Evolutionary conservation across 2,888 invertebrate species (phyloP).

Genomic region (Neria commutata): DNA sequence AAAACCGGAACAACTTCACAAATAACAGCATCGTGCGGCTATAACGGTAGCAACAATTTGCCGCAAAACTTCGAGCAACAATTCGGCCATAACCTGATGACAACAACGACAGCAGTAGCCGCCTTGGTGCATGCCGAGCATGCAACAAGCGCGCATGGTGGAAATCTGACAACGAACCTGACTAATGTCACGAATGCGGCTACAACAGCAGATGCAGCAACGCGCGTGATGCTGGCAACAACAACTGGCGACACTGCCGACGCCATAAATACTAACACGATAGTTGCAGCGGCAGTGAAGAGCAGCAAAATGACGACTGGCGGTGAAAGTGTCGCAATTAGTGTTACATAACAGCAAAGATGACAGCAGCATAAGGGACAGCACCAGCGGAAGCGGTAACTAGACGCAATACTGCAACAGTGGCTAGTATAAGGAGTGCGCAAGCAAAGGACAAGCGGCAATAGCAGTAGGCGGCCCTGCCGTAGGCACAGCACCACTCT

Average conservation of each 20-base stretch:
- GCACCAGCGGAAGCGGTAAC: too few relatives aligned
- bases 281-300: conserved; percentile 19
- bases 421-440: too few relatives aligned
- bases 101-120: conserved; percentile 33
- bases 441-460: too few relatives aligned
- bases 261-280: conserved; percentile 27
- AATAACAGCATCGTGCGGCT: conserved; percentile 16
- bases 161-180: conserved; percentile 31
- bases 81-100: conserved; percentile 48
- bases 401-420: too few relatives aligned
- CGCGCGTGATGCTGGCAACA: background rate
- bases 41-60: conserved; percentile 40
- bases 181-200: conserved; percentile 29
- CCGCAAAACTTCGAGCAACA: conserved; percentile 57
- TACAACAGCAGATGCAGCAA: conserved; percentile 16
- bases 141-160: conserved; percentile 19
- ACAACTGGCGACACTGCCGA: conserved; percentile 21
- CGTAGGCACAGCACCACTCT: too few relatives aligned
- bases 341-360: conserved; percentile 59
- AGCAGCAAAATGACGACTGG: conserved; percentile 25
- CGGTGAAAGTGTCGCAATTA: conserved; percentile 57
- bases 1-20: conserved; percentile 23
- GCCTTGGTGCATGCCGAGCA: conserved; percentile 18
- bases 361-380: too few relatives aligned
- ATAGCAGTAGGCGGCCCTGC: too few relatives aligned